phyloP scores from a whole-genome alignment of 2,113 vertebrate species.

The Accipiter cooperii region DNA sequence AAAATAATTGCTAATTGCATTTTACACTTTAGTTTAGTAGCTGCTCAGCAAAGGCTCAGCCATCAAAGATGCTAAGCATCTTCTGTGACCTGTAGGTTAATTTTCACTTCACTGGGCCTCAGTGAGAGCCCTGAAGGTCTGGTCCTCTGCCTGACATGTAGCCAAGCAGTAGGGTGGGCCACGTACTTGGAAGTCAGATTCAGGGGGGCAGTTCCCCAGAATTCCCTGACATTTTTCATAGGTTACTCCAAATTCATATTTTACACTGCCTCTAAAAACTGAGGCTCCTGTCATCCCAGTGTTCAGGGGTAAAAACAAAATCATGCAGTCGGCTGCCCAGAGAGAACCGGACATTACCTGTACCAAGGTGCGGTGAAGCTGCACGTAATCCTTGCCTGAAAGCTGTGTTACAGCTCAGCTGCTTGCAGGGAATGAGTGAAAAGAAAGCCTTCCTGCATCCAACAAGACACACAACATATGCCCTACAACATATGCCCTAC shows the following conservation, averaged over 20 bases:
- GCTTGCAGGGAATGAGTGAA: background rate
- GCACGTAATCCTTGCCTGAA: background rate
- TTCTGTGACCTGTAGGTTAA: background rate
- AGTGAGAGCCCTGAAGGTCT: background rate
- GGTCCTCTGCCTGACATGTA: background rate
- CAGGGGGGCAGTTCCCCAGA: background rate
- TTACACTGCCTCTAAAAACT: background rate
- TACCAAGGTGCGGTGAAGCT: background rate
- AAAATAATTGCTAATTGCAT: slow-evolving; percentile 44
- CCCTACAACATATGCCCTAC: background rate
- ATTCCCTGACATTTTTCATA: background rate
- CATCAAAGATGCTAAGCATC: background rate
- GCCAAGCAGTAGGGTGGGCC: background rate
- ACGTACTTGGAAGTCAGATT: background rate
- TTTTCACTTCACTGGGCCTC: background rate
- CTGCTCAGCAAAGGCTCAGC: background rate
- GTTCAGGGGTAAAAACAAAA: background rate
- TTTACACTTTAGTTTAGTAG: slow-evolving; percentile 13
- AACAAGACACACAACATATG: background rate
- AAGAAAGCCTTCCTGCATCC: background rate
- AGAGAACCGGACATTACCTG: background rate
- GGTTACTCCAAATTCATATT: background rate
- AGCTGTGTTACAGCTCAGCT: background rate
- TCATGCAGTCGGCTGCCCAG: background rate
- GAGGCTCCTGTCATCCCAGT: background rate